Base-by-base conservation (phyloP, 2,113 vertebrate species). In the Myrmecophaga tridactyla region DNA sequence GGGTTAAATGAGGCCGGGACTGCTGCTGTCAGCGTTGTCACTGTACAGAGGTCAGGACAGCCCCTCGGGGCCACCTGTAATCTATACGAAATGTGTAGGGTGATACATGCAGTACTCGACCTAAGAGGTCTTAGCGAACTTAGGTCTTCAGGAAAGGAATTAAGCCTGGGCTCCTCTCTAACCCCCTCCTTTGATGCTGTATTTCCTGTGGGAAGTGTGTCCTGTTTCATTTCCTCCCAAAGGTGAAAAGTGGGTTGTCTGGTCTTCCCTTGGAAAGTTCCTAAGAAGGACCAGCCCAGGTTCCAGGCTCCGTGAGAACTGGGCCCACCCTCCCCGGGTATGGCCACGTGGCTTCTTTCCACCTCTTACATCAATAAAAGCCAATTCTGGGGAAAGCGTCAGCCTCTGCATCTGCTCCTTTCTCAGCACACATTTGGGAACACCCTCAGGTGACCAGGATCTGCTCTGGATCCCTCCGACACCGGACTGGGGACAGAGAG, bases 341-440 rank as follows among this genome's bases (percentile, higher is more conserved):
- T 67, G 27, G 92, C 92, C 90, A 80, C 2, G 27, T 56, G 94
- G 58, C 63, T 21, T 43, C 81, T 76, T 94, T 80, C 88, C 72
- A 67, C 87, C 65, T 51, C 58, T 39, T 36, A 3, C 1, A 3
- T 86, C 92, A 70, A 84, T 23, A 83, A 14, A 63, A 18, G 62
- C 43, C 9, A 0, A 31, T 36, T 67, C 78, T 8, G 34, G 41
- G 82, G 80, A 48, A 15, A 1, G 10, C 72, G 7, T 23, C 6
- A 0, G 20, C 29, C 6, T n/a, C 51, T 7, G 39, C 95, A 90
- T 53, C 94, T 96, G 90, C 76, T 88, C 41, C 0, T 1, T 78
- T 94, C 90, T 70, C 92, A 91, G 90, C 43, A 15, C 20, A 2
- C 0, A 0, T 36, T 39, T 15, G 39, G 36, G 83, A 80, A 94